Evolutionary conservation across 2,888 invertebrate species (phyloP).

Genomic region (Julus scandinavius): DNA sequence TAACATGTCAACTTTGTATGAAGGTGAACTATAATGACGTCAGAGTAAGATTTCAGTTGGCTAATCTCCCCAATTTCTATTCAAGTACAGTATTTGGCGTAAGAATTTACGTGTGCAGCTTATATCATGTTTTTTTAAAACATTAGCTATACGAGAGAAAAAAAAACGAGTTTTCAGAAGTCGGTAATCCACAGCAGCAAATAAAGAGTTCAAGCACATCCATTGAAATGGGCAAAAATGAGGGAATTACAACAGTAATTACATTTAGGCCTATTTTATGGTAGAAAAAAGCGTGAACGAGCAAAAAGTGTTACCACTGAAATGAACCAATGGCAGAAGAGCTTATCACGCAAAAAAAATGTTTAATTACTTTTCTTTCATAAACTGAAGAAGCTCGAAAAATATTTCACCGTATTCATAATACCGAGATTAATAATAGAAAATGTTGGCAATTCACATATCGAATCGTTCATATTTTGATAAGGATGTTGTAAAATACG

Average conservation of each 20-base stretch:
- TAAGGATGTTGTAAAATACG: no score
- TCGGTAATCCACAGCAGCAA: neutral
- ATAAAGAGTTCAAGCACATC: neutral
- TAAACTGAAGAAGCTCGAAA: neutral
- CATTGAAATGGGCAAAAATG: slow-evolving; percentile 1
- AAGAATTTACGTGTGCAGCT: neutral
- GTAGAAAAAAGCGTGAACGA: no score
- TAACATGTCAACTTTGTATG: no score
- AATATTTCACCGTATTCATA: neutral
- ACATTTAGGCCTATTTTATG: neutral
- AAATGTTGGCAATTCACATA: no score
- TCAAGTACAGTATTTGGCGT: neutral
- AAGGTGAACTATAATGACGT: no score
- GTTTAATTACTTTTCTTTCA: neutral
- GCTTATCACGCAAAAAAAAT: neutral
- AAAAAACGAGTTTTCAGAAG: neutral
- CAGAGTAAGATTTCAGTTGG: neutral
- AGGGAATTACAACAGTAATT: neutral
- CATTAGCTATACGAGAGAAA: neutral
- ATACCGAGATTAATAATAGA: neutral
- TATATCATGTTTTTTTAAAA: neutral
- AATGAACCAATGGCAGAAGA: neutral
- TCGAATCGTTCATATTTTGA: no score
- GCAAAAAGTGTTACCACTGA: neutral
- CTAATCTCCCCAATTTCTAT: neutral